Percentiles rank a stretch among this genome's conserved stretches.
Conservation (phyloP, 2,888 invertebrate genomes). For the Campaea margaritaria region DNA sequence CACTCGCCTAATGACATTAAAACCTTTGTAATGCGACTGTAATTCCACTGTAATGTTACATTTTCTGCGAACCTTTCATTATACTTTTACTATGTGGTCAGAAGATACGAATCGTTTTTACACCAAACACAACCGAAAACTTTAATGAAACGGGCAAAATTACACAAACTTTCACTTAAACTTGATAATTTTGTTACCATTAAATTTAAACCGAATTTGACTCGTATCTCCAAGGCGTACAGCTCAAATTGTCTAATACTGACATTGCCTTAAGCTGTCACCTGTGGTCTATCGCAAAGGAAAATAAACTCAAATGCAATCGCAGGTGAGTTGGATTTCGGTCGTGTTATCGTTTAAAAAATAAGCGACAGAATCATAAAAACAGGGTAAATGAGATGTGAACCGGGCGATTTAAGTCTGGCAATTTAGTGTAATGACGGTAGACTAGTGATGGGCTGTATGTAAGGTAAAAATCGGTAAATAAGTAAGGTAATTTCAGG, state of each 20-base stretch:
- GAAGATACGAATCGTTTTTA: slow-evolving; percentile 7
- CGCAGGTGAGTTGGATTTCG: slow-evolving; percentile 7
- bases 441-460: slow-evolving; percentile 14
- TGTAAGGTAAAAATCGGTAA: slow-evolving; percentile 2
- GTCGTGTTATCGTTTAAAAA: slow-evolving; percentile 38
- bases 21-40: slow-evolving; percentile 44
- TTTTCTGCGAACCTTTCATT: slow-evolving; percentile 17
- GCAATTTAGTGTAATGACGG: slow-evolving; percentile 68
- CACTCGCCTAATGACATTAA: slow-evolving; percentile 51
- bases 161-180: slow-evolving; percentile 9
- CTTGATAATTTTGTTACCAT: slow-evolving; percentile 3
- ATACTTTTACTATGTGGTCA: slow-evolving; percentile 4
- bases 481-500: too few relatives aligned
- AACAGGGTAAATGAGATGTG: slow-evolving; percentile 73
- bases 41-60: slow-evolving; percentile 17
- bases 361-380: slow-evolving; percentile 58
- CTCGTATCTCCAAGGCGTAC: neutral
- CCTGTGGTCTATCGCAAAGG: neutral
- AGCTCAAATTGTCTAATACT: slow-evolving; percentile 17
- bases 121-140: slow-evolving; percentile 8
- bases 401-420: slow-evolving; percentile 69
- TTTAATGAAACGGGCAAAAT: slow-evolving; percentile 13
- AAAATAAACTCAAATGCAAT: slow-evolving; percentile 16
- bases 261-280: slow-evolving; percentile 17
- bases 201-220: slow-evolving; percentile 7